A percentile compares a stretch with the other conserved stretches of the same genome.
These are phyloP conservation scores for Papilio machaon DNA, from an alignment of 1,140 invertebrate species.

Conservation along the genomic window DNA sequence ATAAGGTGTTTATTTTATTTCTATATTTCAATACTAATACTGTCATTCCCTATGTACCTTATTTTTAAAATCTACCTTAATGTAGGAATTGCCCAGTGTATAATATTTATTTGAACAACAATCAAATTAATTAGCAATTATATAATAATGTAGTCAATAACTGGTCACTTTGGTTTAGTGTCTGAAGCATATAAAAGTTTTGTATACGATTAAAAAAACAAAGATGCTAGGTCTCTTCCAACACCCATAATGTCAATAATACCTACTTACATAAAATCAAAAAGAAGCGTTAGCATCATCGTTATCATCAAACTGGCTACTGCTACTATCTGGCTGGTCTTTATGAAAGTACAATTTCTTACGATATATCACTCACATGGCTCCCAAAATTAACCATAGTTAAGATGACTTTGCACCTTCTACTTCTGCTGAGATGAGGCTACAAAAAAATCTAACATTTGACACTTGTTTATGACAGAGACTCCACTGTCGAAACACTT, in stretches of 20 bases:
- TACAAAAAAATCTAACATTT: background rate
- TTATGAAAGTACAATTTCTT: background rate
- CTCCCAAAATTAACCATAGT: background rate
- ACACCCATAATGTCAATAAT: too few species aligned
- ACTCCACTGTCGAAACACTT: background rate
- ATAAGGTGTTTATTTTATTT: background rate
- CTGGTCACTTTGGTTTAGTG: background rate
- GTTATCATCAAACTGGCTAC: too few species aligned
- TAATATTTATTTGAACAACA: background rate
- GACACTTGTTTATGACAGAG: background rate
- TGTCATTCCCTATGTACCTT: background rate
- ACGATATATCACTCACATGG: background rate
- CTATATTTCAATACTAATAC: background rate
- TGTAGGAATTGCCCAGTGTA: background rate
- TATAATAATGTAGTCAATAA: background rate
- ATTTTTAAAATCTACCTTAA: background rate
- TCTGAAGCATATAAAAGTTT: background rate
- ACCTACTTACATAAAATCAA: background rate
- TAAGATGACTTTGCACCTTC: background rate
- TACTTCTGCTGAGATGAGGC: background rate
- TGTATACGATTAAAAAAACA: background rate
- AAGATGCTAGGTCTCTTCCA: background rate
- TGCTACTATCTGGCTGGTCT: background rate
- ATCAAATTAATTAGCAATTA: background rate
- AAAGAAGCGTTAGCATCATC: background rate